These are phyloP conservation scores for Rhopilema esculentum DNA, from an alignment of 30 jellyfish, hydroid and myxozoan species.

Conservation along the genomic window DNA sequence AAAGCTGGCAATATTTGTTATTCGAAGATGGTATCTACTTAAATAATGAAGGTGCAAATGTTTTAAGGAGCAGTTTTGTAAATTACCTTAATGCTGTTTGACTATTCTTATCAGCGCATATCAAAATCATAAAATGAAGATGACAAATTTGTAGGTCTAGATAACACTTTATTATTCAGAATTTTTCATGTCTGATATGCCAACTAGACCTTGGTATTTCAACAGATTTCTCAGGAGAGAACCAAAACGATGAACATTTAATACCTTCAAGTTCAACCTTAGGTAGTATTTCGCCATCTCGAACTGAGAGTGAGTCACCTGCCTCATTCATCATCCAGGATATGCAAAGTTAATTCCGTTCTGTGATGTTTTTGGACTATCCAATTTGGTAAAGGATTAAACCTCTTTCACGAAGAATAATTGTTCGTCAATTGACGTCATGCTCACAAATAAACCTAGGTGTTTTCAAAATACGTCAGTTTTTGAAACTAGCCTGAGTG, in stretches of 20 bases:
- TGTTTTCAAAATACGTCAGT: slow-evolving; percentile 43
- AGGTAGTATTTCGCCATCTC: slow-evolving; percentile 6
- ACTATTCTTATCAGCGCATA: background rate
- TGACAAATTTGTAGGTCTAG: no score
- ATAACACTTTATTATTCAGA: no score
- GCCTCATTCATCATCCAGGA: slow-evolving; percentile 37
- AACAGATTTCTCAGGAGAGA: slow-evolving; percentile 13
- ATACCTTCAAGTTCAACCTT: slow-evolving; percentile 6
- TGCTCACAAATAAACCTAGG: slow-evolving; percentile 33
- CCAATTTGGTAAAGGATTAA: slow-evolving; percentile 46
- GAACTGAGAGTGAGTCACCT: no score
- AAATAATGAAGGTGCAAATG: slow-evolving; percentile 30
- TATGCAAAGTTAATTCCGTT: slow-evolving; percentile 20
- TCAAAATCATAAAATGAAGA: no score
- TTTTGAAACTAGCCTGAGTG: slow-evolving; percentile 54
- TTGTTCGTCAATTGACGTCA: slow-evolving; percentile 43
- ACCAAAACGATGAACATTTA: slow-evolving; percentile 5
- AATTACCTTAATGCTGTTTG: slow-evolving; percentile 6
- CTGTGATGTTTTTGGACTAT: slow-evolving; percentile 61
- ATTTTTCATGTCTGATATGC: background rate
- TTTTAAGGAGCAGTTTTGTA: slow-evolving; percentile 28
- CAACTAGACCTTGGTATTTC: slow-evolving; percentile 9
- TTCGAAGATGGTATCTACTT: slow-evolving; percentile 26
- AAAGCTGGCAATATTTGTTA: slow-evolving; percentile 18
- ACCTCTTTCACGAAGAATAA: slow-evolving; percentile 20